Conservation (phyloP, 1,140 invertebrate genomes). For the Bombyx mori region ASM3026992v2 NC_085129.1:8837001-8837500, state of each 20-base stretch:
- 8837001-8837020: conserved; percentile 74
- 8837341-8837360: too few relatives aligned
- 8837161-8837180: conserved; percentile 74
- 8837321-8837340: too few relatives aligned
- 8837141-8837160: conserved; percentile 74
- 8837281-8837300: too few relatives aligned
- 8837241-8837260: not conserved
- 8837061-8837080: conserved; percentile 72
- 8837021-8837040: conserved; percentile 73
- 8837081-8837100: conserved; percentile 72
- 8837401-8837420: conserved; percentile 27
- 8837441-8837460: conserved; percentile 64
- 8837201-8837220: conserved; percentile 72
- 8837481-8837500: conserved; percentile 58
- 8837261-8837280: too few relatives aligned
- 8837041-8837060: conserved; percentile 78
- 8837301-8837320: too few relatives aligned
- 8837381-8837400: not conserved
- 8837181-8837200: conserved; percentile 69
- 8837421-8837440: conserved; percentile 65
- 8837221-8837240: conserved; percentile 63
- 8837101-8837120: conserved; percentile 75
- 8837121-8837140: conserved; percentile 73
- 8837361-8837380: too few relatives aligned
- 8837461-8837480: conserved; percentile 54